Percentiles rank a stretch among this genome's conserved stretches.
phyloP scores from a whole-genome alignment of 2,113 vertebrate genomes.

The Montifringilla adamsi region DNA sequence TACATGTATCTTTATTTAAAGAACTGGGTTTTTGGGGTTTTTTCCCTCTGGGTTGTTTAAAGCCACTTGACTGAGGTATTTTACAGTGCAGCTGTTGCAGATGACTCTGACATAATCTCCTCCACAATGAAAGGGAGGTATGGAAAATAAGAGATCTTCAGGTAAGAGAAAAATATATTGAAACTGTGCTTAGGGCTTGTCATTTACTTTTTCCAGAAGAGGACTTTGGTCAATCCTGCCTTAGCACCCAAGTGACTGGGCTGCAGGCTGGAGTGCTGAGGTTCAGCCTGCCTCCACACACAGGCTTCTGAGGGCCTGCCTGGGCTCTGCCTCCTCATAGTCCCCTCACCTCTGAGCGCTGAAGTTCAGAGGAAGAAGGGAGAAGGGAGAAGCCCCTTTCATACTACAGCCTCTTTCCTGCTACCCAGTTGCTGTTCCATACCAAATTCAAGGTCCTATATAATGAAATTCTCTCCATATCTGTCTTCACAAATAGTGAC shows the following conservation, averaged over 20 bases:
- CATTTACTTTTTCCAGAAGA: not conserved
- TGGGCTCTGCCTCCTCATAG: not conserved
- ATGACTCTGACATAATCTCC: not conserved
- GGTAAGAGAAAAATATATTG: not conserved
- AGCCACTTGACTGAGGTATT: not conserved
- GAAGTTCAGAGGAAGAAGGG: not conserved
- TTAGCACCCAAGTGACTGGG: accelerated
- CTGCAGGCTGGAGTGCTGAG: not conserved
- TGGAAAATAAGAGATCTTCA: not conserved
- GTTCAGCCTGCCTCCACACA: not conserved
- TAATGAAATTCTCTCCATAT: not conserved
- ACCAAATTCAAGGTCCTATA: not conserved
- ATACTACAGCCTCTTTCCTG: accelerated
- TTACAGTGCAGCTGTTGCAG: not conserved
- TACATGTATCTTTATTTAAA: constrained; percentile 27
- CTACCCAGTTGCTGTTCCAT: not conserved
- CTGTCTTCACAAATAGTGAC: not conserved
- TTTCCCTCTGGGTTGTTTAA: not conserved
- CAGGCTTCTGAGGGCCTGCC: not conserved
- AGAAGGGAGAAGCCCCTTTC: not conserved
- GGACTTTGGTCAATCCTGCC: not conserved
- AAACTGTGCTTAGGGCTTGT: not conserved
- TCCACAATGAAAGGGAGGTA: not conserved
- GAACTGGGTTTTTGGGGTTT: not conserved
- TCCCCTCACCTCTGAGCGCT: not conserved